Conservation (phyloP, 1,140 invertebrate species). For the Lordiphosa clarofinis region DNA sequence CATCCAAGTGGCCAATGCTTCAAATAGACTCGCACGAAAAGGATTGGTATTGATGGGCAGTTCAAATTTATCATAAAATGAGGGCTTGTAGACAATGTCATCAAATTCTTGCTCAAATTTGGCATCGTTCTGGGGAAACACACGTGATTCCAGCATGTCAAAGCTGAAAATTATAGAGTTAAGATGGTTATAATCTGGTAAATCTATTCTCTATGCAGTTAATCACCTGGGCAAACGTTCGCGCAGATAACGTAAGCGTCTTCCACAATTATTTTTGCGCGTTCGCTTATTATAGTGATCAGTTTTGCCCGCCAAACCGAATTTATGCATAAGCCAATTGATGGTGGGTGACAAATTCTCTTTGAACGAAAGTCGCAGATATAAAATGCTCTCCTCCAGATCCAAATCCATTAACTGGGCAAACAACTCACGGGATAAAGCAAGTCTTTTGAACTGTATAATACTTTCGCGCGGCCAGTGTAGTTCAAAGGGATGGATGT, state of each 20-base stretch:
- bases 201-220: too few relatives aligned
- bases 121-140: slow-evolving; percentile 4
- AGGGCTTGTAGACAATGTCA: slow-evolving; percentile 16
- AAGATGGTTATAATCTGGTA: too few relatives aligned
- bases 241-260: slow-evolving; percentile 36
- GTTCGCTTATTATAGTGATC: not conserved
- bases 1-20: slow-evolving; percentile 32
- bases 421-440: not conserved
- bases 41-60: slow-evolving; percentile 3
- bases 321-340: slow-evolving; percentile 9
- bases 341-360: not conserved
- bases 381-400: slow-evolving; percentile 10
- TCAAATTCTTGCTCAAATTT: slow-evolving; percentile 36
- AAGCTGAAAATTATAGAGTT: slow-evolving; percentile 10
- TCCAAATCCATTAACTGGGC: slow-evolving; percentile 27
- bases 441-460: not conserved
- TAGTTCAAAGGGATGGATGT: slow-evolving; percentile 26
- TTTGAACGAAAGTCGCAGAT: not conserved
- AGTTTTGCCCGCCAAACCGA: slow-evolving; percentile 25
- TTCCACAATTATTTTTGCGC: slow-evolving; percentile 7
- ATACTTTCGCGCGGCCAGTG: slow-evolving; percentile 24
- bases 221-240: slow-evolving; percentile 38
- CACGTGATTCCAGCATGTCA: slow-evolving; percentile 32
- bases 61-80: slow-evolving; percentile 11
- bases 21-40: not conserved